These are phyloP conservation scores for Saccopteryx leptura DNA, from an alignment of 2,113 vertebrate species.

Conservation along the genomic window DNA sequence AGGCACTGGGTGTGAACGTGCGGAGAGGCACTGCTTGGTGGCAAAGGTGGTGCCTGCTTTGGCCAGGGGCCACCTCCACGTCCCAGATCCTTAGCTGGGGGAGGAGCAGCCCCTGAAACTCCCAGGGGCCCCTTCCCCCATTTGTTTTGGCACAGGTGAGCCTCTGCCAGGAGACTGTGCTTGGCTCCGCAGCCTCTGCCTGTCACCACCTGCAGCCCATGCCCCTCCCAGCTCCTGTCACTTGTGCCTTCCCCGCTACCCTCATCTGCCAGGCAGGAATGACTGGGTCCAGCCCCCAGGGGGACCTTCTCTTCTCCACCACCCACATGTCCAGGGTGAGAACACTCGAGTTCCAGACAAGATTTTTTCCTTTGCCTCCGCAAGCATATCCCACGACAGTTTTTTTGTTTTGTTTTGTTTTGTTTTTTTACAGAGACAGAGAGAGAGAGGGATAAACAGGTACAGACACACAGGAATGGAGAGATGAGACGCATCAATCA, in stretches of 20 bases:
- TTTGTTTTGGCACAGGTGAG: neutral
- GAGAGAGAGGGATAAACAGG: no score
- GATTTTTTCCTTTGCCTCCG: neutral
- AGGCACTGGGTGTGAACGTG: conserved; percentile 81
- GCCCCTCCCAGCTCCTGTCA: neutral
- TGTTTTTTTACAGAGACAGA: no score
- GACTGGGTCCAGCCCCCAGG: rapidly evolving
- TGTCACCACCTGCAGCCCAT: neutral
- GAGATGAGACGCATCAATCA: no score
- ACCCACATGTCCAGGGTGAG: neutral
- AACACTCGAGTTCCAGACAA: neutral
- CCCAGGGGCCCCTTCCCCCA: neutral
- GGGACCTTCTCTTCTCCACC: no score
- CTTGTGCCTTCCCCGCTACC: neutral
- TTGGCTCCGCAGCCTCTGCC: neutral
- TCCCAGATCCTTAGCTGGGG: neutral
- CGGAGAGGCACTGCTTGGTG: conserved; percentile 69
- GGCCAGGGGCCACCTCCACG: conserved; percentile 66
- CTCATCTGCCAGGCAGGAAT: rapidly evolving
- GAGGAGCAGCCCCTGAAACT: neutral
- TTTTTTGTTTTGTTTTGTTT: no score
- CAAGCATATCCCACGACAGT: rapidly evolving
- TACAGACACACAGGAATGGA: no score
- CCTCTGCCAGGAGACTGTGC: neutral
- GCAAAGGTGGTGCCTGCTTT: conserved; percentile 58